Percentiles rank a stretch among this genome's conserved stretches.
These are phyloP conservation scores for Emydura subglobosa DNA, from an alignment of 2,113 vertebrate species.

Conservation along the genomic window DNA sequence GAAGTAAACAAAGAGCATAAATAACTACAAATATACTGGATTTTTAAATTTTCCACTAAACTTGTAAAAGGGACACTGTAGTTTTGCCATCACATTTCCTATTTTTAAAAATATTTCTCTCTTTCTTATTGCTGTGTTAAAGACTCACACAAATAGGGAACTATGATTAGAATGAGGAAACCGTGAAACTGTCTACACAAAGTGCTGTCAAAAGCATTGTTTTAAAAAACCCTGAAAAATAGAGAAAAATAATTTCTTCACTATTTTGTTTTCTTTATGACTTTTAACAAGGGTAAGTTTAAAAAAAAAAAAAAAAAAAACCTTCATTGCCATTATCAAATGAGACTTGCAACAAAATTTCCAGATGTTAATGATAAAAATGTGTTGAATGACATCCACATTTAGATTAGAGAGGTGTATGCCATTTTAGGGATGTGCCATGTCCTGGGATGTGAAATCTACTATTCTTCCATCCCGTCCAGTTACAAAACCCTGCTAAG, in stretches of 20 bases:
- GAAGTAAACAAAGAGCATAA: rapidly evolving
- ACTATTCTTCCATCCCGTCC: not conserved
- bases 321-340: too few relatives aligned
- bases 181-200: not conserved
- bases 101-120: not conserved
- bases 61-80: not conserved
- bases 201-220: rapidly evolving
- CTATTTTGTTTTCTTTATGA: not conserved
- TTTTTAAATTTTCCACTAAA: not conserved
- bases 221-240: rapidly evolving
- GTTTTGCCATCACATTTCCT: not conserved
- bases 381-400: not conserved
- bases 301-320: not conserved
- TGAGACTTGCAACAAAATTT: slow-evolving; percentile 8
- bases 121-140: not conserved
- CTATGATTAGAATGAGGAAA: not conserved
- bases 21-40: not conserved
- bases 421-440: not conserved
- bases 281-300: not conserved
- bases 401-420: not conserved
- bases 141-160: not conserved
- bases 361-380: not conserved
- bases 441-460: not conserved
- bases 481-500: not conserved
- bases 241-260: not conserved